Evolutionary conservation across 1,140 invertebrate genomes (phyloP).

Genomic region (Proctacanthus coquilletti): DNA sequence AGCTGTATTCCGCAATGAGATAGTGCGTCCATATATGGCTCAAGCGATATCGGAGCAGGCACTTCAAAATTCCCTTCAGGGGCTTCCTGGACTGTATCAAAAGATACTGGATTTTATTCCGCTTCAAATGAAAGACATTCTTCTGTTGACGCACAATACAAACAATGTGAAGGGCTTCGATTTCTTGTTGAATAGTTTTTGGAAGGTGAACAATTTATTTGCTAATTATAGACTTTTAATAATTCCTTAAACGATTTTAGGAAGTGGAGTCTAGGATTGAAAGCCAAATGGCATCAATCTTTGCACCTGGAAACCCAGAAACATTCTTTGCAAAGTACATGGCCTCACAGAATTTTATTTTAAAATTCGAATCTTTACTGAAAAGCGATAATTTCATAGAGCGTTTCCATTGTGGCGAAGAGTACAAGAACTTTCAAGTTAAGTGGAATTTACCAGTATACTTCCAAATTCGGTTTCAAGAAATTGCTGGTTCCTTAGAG

Average conservation of each 20-base stretch:
- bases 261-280: conserved; percentile 67
- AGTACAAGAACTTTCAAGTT: conserved; percentile 57
- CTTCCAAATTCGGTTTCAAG: conserved; percentile 86
- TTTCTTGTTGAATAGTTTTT: conserved; percentile 77
- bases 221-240: no score
- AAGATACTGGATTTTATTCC: conserved; percentile 57
- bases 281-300: conserved; percentile 62
- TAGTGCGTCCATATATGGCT: conserved; percentile 55
- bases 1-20: conserved; percentile 47
- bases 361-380: conserved; percentile 54
- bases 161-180: conserved; percentile 62
- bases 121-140: conserved; percentile 41
- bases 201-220: no score
- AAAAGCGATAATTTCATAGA: conserved; percentile 35
- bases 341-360: conserved; percentile 64
- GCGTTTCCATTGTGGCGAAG: conserved; percentile 42
- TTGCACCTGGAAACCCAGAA: conserved; percentile 81
- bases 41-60: conserved; percentile 58
- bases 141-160: conserved; percentile 42
- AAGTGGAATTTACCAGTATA: conserved; percentile 92
- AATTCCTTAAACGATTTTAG: no score
- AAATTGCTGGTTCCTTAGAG: conserved; percentile 56
- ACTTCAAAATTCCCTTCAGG: conserved; percentile 51
- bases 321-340: conserved; percentile 71
- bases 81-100: conserved; percentile 57